Percentiles rank a stretch among this genome's conserved stretches.
Conservation (phyloP, 2,888 invertebrate genomes). For the Andrena trimmerana region DNA sequence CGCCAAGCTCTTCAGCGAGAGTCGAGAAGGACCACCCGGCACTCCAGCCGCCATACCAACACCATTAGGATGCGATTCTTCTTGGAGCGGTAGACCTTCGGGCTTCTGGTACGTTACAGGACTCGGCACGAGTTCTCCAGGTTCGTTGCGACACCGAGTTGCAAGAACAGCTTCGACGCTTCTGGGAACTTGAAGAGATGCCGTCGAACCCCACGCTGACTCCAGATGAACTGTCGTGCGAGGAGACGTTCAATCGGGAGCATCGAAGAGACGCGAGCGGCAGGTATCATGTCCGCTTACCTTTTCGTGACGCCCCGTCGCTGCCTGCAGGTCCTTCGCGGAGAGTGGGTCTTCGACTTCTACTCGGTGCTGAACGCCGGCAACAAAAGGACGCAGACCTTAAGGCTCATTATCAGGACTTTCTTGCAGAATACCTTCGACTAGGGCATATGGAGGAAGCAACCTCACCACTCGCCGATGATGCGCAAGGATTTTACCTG, state of each 20-base stretch:
- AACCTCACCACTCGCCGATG: not conserved
- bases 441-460: not conserved
- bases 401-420: not conserved
- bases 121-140: not conserved
- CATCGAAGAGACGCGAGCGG: not conserved
- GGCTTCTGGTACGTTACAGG: too few relatives aligned
- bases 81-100: not conserved
- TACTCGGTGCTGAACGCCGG: not conserved
- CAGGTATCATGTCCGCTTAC: not conserved
- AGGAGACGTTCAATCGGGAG: not conserved
- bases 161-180: not conserved
- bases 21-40: not conserved
- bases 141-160: not conserved
- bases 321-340: not conserved
- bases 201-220: not conserved
- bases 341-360: not conserved
- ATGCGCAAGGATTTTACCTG: not conserved
- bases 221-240: not conserved
- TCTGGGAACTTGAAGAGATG: slow-evolving; percentile 8
- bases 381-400: not conserved
- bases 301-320: not conserved
- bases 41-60: not conserved
- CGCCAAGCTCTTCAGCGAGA: not conserved
- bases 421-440: not conserved
- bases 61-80: not conserved